These are phyloP conservation scores for Battus philenor DNA, from an alignment of 1,140 invertebrate genomes.

Conservation along the genomic window DNA sequence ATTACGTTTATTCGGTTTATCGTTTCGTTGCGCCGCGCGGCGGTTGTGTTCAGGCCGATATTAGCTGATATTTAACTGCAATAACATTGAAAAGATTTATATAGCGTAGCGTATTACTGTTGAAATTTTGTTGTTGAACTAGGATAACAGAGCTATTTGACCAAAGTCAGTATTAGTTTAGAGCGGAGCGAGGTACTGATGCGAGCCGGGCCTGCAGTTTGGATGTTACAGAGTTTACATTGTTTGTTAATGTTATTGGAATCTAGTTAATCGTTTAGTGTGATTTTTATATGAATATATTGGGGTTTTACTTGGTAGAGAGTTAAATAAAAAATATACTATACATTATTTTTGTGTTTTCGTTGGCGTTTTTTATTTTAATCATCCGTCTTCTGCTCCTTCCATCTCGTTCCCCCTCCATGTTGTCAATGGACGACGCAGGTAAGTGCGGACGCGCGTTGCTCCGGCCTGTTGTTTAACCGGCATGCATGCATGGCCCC, in stretches of 20 bases:
- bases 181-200: conserved; percentile 51
- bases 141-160: conserved; percentile 75
- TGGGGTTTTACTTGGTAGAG: conserved; percentile 74
- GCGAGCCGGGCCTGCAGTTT: conserved; percentile 48
- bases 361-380: conserved; percentile 31
- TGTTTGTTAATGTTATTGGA: conserved; percentile 74
- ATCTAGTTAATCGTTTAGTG: conserved; percentile 62
- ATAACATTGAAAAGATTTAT: conserved; percentile 50
- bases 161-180: conserved; percentile 75
- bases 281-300: conserved; percentile 76
- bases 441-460: no score
- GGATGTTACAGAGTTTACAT: conserved; percentile 57
- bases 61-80: conserved; percentile 68
- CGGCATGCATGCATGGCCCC: conserved; percentile 48
- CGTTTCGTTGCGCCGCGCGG: conserved; percentile 50
- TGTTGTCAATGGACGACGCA: no score
- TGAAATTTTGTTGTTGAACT: conserved; percentile 72
- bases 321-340: conserved; percentile 69
- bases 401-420: no score
- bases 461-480: conserved; percentile 27
- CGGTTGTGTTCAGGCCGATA: conserved; percentile 69
- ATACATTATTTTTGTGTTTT: conserved; percentile 44
- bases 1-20: conserved; percentile 46
- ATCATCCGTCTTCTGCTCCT: conserved; percentile 16
- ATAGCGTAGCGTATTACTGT: conserved; percentile 73